phyloP scores from a whole-genome alignment of 2,888 invertebrate species.

The Herminia tarsipennalis region DNA sequence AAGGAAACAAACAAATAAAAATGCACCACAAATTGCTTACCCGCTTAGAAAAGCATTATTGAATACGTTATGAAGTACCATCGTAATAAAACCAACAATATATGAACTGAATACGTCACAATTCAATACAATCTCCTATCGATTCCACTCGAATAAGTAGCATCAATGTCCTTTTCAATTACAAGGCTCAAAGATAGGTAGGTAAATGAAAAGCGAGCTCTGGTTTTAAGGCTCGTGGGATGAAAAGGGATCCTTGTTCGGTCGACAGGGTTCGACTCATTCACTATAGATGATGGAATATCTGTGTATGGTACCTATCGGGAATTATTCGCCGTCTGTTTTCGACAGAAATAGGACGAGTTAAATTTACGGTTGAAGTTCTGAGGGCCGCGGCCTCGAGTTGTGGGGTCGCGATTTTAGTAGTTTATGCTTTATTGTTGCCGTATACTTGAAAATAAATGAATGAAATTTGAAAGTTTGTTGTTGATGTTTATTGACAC shows the following conservation, averaged over 20 bases:
- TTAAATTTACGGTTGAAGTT: constrained; percentile 52
- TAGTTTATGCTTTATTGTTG: constrained; percentile 42
- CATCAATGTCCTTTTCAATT: constrained; percentile 78
- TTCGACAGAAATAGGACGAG: constrained; percentile 64
- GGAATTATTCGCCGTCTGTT: constrained; percentile 62
- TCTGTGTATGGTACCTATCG: constrained; percentile 66
- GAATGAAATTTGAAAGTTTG: constrained; percentile 13
- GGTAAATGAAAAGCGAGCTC: constrained; percentile 73
- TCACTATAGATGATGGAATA: constrained; percentile 76
- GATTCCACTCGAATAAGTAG: constrained; percentile 71
- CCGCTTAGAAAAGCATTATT: constrained; percentile 26
- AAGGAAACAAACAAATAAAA: constrained; percentile 1
- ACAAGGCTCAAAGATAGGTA: constrained; percentile 71
- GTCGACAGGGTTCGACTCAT: constrained; percentile 64
- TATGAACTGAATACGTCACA: constrained; percentile 52
- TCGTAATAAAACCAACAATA: constrained; percentile 35
- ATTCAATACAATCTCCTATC: constrained; percentile 65
- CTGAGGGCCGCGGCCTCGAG: constrained; percentile 21
- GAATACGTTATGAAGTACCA: constrained; percentile 33
- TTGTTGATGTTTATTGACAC: too few species aligned
- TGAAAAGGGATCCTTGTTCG: constrained; percentile 66
- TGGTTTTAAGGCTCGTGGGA: constrained; percentile 70
- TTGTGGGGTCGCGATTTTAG: constrained; percentile 32
- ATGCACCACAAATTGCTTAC: constrained; percentile 23
- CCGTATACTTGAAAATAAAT: constrained; percentile 35